These are phyloP conservation scores for Chaetops frenatus DNA, from an alignment of 2,113 vertebrate species.

Conservation along the genomic window DNA sequence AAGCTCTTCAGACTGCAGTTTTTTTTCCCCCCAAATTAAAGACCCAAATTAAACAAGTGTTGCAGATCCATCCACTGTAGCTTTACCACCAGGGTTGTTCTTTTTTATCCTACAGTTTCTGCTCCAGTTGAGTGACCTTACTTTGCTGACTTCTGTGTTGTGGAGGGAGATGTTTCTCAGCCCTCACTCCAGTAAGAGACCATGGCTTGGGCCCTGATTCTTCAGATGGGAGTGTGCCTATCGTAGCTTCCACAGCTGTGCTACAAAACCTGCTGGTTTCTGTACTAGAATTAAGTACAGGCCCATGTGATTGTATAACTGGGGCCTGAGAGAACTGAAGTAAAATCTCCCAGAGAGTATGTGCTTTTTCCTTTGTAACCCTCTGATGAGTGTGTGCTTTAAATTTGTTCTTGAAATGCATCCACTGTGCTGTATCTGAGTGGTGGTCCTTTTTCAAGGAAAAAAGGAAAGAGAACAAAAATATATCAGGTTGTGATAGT, in stretches of 20 bases:
- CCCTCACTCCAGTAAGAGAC: neutral
- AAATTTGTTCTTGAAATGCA: neutral
- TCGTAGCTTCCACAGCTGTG: neutral
- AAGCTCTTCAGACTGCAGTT: neutral
- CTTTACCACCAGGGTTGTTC: neutral
- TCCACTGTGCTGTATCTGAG: neutral
- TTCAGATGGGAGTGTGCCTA: neutral
- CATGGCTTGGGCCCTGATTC: neutral
- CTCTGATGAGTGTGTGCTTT: neutral
- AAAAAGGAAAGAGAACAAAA: neutral
- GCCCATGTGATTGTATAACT: neutral
- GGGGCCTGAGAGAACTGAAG: neutral
- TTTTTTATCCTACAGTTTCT: neutral
- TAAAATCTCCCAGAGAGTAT: neutral
- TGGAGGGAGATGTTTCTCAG: neutral
- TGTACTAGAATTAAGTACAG: neutral
- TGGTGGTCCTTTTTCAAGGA: neutral
- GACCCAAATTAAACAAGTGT: neutral
- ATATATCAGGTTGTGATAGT: neutral
- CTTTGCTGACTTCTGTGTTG: neutral
- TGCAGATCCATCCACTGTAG: neutral
- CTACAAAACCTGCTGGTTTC: neutral
- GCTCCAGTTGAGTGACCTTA: neutral
- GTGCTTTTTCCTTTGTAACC: neutral
- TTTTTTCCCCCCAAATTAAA: neutral